Evolutionary conservation across 2,888 invertebrate species (phyloP).

Genomic region (Drosophila koepferae): DNA sequence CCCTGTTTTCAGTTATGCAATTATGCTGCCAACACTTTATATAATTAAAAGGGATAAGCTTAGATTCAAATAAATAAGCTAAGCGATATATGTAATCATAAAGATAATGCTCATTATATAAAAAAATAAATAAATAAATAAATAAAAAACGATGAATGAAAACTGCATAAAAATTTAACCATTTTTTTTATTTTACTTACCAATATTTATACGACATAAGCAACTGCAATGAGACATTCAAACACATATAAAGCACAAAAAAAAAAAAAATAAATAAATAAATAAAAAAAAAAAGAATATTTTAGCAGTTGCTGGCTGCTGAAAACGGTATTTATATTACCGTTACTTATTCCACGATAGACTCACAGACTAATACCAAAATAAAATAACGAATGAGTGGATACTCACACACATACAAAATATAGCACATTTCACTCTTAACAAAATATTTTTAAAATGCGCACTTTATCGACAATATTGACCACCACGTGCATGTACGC

Average conservation of each 20-base stretch:
- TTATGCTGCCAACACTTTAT: not conserved
- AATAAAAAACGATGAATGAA: not conserved
- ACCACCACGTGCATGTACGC: too few relatives aligned
- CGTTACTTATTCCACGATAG: not conserved
- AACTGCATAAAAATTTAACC: not conserved
- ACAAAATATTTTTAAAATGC: not conserved
- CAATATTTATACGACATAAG: not conserved
- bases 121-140: not conserved
- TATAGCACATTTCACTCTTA: not conserved
- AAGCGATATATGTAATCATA: conserved; percentile 29
- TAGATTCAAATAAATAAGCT: conserved; percentile 11
- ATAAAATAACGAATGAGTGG: too few relatives aligned
- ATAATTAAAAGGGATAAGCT: not conserved
- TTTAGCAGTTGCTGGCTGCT: too few relatives aligned
- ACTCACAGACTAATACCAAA: not conserved
- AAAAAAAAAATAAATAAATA: not conserved
- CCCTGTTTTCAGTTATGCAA: not conserved
- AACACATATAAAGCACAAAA: too few relatives aligned
- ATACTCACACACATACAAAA: not conserved
- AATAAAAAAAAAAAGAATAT: not conserved
- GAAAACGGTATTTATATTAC: not conserved
- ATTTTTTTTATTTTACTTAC: not conserved
- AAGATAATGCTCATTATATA: not conserved
- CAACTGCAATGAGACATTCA: not conserved
- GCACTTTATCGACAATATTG: not conserved